Conservation (phyloP, 2,797 vertebrate genomes). For the Tenualosa thibaudeaui region DNA sequence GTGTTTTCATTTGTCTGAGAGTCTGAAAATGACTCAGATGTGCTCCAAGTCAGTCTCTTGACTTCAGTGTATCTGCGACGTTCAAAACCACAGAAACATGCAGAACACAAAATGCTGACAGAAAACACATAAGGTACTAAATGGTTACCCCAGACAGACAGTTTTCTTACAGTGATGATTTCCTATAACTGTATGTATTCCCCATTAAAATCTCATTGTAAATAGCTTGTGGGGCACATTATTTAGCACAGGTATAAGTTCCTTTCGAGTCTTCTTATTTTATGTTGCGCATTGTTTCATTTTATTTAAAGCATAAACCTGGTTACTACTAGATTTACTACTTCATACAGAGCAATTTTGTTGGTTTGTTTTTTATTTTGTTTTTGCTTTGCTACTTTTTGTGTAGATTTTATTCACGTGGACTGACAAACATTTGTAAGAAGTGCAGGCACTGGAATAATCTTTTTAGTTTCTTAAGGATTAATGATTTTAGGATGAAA, state of each 20-base stretch:
- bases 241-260: neutral
- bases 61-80: neutral
- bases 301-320: neutral
- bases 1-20: neutral
- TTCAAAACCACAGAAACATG: neutral
- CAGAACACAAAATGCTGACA: neutral
- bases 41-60: neutral
- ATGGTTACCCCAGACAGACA: neutral
- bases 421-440: neutral
- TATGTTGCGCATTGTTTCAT: neutral
- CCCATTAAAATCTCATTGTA: neutral
- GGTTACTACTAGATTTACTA: neutral
- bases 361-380: neutral
- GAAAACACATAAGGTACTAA: neutral
- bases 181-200: neutral
- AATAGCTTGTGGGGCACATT: neutral
- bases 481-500: neutral
- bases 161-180: neutral
- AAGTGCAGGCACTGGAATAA: constrained; percentile 1
- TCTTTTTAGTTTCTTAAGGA: neutral
- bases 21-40: neutral
- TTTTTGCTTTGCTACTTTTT: neutral
- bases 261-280: neutral
- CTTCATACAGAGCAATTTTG: neutral
- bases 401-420: neutral